Evolutionary conservation across 2,888 invertebrate genomes (phyloP).

Genomic region (Scaptomyza polygonia): DNA sequence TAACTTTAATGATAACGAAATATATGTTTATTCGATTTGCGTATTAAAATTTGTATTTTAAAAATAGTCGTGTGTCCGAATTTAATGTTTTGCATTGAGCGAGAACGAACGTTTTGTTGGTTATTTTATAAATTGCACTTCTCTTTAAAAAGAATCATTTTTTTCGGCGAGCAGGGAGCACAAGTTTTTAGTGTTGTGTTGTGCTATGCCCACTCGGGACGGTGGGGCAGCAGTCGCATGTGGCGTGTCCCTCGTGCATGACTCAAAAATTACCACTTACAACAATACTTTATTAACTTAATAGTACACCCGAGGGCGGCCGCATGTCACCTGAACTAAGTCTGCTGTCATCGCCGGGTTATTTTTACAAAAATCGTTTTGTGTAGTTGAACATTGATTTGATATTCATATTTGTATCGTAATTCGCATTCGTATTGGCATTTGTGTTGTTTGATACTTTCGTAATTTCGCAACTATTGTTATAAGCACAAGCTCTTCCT

Average conservation of each 20-base stretch:
- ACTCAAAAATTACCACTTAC: constrained; percentile 26
- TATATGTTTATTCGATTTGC: too few relatives aligned
- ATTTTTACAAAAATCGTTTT: constrained; percentile 27
- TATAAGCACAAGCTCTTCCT: constrained; percentile 58
- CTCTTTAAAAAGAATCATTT: constrained; percentile 6
- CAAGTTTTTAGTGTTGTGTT: constrained; percentile 3
- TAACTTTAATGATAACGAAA: too few relatives aligned
- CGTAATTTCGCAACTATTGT: constrained; percentile 50
- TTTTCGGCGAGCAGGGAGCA: constrained; percentile 1
- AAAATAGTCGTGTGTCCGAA: neutral
- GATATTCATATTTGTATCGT: constrained; percentile 18
- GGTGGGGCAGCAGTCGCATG: constrained; percentile 23
- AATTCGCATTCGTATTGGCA: constrained; percentile 25
- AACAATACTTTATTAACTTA: neutral
- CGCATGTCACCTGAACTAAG: constrained; percentile 18
- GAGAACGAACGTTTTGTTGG: neutral
- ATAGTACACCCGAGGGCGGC: constrained; percentile 18
- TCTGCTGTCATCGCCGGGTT: constrained; percentile 10
- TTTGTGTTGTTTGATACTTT: constrained; percentile 45
- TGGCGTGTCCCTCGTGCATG: constrained; percentile 57
- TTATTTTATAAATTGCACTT: constrained; percentile 4
- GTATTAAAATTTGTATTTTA: too few relatives aligned
- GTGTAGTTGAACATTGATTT: constrained; percentile 46
- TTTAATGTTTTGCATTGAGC: neutral
- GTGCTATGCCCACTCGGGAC: constrained; percentile 4